A percentile compares a stretch with the other conserved stretches of the same genome.
phyloP scores from a whole-genome alignment of 2,797 vertebrate genomes.

The Myotis planiceps region DNA sequence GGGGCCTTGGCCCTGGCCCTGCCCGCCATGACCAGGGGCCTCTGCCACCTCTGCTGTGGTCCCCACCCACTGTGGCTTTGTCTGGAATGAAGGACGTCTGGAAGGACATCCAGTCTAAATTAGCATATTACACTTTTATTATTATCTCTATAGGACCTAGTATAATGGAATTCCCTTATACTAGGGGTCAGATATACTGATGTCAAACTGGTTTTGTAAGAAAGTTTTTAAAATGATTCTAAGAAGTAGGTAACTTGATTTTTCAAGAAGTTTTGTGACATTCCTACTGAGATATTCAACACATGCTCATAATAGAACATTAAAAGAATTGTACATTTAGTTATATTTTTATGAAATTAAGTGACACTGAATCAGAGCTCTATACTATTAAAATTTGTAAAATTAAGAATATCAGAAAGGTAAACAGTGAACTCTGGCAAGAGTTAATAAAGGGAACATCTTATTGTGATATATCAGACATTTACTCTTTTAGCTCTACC shows the following conservation, averaged over 20 bases:
- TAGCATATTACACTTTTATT: too few relatives aligned
- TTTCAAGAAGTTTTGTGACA: slow-evolving; percentile 24
- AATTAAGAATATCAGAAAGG: slow-evolving; percentile 78
- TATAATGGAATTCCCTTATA: neutral
- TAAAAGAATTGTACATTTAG: slow-evolving; percentile 79
- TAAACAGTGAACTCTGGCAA: slow-evolving; percentile 77
- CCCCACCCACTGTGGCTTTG: too few relatives aligned
- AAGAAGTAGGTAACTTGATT: slow-evolving; percentile 22
- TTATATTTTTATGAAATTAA: slow-evolving; percentile 81
- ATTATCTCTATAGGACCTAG: neutral
- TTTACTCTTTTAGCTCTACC: slow-evolving; percentile 63
- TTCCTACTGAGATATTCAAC: slow-evolving; percentile 36
- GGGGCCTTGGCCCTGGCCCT: too few relatives aligned
- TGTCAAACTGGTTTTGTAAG: neutral
- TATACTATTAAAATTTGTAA: slow-evolving; percentile 73
- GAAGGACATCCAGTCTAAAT: too few relatives aligned
- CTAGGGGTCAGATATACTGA: neutral
- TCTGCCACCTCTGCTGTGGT: too few relatives aligned
- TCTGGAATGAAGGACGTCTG: too few relatives aligned
- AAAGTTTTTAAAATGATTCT: slow-evolving; percentile 37
- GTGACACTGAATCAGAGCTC: slow-evolving; percentile 75
- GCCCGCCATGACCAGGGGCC: too few relatives aligned
- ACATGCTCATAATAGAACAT: slow-evolving; percentile 67
- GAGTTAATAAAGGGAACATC: slow-evolving; percentile 66
- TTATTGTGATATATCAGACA: slow-evolving; percentile 61